These are phyloP conservation scores for Sceloporus tristichus DNA, from an alignment of 2,113 vertebrate genomes.

Conservation along the genomic window DNA sequence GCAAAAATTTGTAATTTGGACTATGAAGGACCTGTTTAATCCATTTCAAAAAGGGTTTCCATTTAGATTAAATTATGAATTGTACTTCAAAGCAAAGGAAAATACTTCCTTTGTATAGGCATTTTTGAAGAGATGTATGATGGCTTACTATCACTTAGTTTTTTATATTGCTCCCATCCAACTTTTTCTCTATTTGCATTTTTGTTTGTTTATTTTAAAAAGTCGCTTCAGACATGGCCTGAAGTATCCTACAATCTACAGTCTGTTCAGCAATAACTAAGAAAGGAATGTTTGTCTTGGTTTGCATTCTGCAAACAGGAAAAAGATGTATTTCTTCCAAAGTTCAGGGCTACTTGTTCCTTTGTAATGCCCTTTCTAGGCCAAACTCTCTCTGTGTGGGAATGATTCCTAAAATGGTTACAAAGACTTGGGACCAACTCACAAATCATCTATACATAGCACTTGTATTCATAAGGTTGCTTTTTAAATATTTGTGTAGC, in stretches of 20 bases:
- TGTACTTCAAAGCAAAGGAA: neutral
- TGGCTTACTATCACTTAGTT: neutral
- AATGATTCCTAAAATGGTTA: neutral
- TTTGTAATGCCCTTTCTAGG: neutral
- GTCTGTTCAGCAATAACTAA: neutral
- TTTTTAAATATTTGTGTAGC: neutral
- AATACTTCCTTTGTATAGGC: neutral
- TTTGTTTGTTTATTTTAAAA: neutral
- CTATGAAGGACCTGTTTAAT: neutral
- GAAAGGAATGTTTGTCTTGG: neutral
- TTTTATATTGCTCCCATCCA: neutral
- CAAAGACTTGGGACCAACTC: constrained; percentile 1
- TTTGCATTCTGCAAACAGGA: neutral
- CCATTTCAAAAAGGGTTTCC: neutral
- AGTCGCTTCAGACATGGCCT: fast-evolving
- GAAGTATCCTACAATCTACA: neutral
- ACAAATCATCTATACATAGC: neutral
- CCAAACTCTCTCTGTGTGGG: neutral
- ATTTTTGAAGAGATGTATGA: neutral
- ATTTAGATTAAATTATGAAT: neutral
- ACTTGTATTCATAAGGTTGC: constrained; percentile 3
- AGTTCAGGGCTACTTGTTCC: neutral
- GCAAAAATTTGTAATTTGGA: neutral
- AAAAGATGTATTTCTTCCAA: neutral
- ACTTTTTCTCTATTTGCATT: neutral